Evolutionary conservation across 2,113 vertebrate genomes (phyloP).

Genomic region (Calyptommatus sinebrachiatus): DNA sequence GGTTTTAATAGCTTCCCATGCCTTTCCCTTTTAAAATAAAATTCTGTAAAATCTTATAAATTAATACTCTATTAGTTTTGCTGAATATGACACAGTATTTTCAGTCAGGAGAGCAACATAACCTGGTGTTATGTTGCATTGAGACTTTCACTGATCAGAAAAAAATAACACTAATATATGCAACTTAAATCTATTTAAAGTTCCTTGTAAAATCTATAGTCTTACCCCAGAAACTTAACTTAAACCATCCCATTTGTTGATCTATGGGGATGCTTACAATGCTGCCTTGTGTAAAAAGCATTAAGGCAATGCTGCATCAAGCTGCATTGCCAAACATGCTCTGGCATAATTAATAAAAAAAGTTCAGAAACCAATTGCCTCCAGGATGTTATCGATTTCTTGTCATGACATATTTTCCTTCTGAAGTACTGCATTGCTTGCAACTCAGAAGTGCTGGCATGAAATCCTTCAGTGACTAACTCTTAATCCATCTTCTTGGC

Average conservation of each 20-base stretch:
- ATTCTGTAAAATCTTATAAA: neutral
- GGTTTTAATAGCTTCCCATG: accelerated
- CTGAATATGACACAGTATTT: constrained; percentile 17
- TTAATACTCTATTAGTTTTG: constrained; percentile 5
- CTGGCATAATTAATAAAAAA: constrained; percentile 76
- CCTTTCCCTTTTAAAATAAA: neutral
- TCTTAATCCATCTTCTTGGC: constrained; percentile 73
- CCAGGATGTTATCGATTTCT: constrained; percentile 74
- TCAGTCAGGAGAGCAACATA: constrained; percentile 33
- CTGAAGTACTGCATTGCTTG: constrained; percentile 58
- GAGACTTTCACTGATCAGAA: constrained; percentile 71
- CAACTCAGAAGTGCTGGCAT: constrained; percentile 64
- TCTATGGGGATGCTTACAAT: constrained; percentile 68
- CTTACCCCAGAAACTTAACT: constrained; percentile 66
- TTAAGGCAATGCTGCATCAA: constrained; percentile 73
- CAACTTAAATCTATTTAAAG: constrained; percentile 58
- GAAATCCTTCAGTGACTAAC: constrained; percentile 70
- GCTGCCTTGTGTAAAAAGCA: constrained; percentile 74
- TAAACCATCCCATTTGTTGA: constrained; percentile 71
- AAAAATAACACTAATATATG: constrained; percentile 63
- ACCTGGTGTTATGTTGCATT: constrained; percentile 62
- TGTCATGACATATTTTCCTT: constrained; percentile 66
- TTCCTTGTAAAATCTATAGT: constrained; percentile 73
- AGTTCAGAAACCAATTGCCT: constrained; percentile 71
- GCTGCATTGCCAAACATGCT: constrained; percentile 61